phyloP scores from a whole-genome alignment of 1,140 invertebrate genomes.

The Trichomalopsis sarcophagae region DNA sequence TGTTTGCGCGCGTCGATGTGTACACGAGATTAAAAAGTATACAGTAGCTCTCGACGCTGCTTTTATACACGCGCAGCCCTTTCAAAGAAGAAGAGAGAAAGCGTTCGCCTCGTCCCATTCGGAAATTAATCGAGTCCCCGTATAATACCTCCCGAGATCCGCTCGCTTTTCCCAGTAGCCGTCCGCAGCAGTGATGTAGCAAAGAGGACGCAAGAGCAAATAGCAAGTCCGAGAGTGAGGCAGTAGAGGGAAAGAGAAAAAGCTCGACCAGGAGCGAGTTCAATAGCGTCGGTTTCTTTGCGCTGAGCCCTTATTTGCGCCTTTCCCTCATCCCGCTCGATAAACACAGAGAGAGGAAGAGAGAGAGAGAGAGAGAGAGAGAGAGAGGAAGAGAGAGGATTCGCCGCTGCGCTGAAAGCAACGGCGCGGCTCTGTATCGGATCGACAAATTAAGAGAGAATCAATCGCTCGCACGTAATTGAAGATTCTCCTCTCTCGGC shows the following conservation, averaged over 20 bases:
- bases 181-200: not conserved
- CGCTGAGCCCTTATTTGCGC: constrained; percentile 5
- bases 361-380: too few species aligned
- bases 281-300: constrained; percentile 36
- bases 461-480: not conserved
- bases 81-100: too few species aligned
- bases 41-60: constrained; percentile 50
- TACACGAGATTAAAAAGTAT: constrained; percentile 47
- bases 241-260: not conserved
- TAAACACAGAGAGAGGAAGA: not conserved
- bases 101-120: constrained; percentile 58
- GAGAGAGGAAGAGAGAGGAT: not conserved
- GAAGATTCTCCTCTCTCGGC: too few species aligned
- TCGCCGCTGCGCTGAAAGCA: not conserved
- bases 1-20: too few species aligned
- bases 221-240: not conserved
- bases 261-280: not conserved
- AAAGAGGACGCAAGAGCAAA: not conserved
- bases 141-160: too few species aligned
- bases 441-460: constrained; percentile 36
- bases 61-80: too few species aligned
- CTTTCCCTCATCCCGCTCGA: not conserved
- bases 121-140: constrained; percentile 62
- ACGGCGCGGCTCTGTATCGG: not conserved
- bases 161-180: not conserved